Conservation (phyloP, 2,113 vertebrate genomes). For the Gnathonemus longibarbis region DNA sequence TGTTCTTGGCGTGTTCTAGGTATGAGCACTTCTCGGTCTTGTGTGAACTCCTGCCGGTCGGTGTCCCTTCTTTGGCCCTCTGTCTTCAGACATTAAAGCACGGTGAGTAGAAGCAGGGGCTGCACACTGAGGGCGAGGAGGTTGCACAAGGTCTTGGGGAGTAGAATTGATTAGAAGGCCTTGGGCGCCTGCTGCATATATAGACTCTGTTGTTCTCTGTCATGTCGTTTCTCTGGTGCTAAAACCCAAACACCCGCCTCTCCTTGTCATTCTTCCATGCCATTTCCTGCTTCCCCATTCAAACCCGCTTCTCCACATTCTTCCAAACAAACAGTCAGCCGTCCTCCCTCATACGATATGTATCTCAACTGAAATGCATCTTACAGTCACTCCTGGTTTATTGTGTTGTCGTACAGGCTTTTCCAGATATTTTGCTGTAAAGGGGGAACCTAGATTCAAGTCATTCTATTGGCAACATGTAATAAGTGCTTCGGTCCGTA, state of each 20-base stretch:
- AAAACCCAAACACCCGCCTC: not conserved
- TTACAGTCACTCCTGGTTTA: not conserved
- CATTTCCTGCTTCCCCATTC: not conserved
- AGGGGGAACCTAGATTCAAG: not conserved
- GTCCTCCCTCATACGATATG: too few relatives aligned
- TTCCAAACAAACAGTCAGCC: not conserved
- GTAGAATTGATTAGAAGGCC: not conserved
- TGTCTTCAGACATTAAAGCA: constrained; percentile 55
- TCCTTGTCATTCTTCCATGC: not conserved
- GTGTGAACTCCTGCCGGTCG: constrained; percentile 64
- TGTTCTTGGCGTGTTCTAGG: constrained; percentile 31
- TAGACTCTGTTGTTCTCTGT: not conserved
- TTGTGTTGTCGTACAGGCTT: not conserved
- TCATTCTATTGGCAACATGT: not conserved
- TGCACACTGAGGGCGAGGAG: not conserved
- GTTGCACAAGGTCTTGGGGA: not conserved
- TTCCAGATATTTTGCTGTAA: not conserved
- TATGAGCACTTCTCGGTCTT: constrained; percentile 65
- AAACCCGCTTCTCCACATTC: not conserved
- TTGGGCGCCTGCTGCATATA: not conserved
- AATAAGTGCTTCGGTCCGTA: not conserved
- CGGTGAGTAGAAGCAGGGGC: constrained; percentile 46
- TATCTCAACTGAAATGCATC: not conserved
- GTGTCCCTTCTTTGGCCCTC: constrained; percentile 61
- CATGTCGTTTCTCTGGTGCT: not conserved